A percentile compares a stretch with the other conserved stretches of the same genome.
Conservation (phyloP, 2,888 invertebrate species). For the Lomographa bimaculata region DNA sequence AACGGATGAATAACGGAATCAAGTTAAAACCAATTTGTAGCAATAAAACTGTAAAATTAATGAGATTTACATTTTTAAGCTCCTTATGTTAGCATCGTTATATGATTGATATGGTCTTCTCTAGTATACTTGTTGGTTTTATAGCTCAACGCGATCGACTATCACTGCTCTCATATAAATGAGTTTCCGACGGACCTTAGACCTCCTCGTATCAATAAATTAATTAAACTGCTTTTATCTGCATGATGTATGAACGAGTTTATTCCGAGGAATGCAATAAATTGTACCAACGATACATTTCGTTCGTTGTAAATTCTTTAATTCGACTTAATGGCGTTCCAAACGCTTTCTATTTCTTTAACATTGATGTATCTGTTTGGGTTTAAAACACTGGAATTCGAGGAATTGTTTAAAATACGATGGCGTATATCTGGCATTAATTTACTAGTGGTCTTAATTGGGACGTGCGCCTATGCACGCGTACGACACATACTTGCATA, state of each 20-base stretch:
- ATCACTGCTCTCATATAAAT: slow-evolving; percentile 40
- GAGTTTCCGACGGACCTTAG: slow-evolving; percentile 39
- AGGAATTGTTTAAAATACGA: slow-evolving; percentile 15
- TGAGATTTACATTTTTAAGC: too few relatives aligned
- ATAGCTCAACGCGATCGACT: slow-evolving; percentile 16
- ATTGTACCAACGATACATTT: slow-evolving; percentile 28
- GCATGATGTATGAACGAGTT: slow-evolving; percentile 26
- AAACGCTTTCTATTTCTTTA: slow-evolving; percentile 26
- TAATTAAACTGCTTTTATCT: slow-evolving; percentile 48
- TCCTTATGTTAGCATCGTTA: too few relatives aligned
- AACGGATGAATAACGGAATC: too few relatives aligned
- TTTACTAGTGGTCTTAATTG: slow-evolving; percentile 14
- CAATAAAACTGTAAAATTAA: too few relatives aligned
- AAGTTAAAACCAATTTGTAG: too few relatives aligned
- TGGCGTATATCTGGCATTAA: slow-evolving; percentile 15
- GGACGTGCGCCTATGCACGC: slow-evolving; percentile 8
- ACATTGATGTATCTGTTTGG: slow-evolving; percentile 12
- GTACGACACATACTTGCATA: not conserved
- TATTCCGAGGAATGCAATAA: slow-evolving; percentile 29
- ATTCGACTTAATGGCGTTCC: slow-evolving; percentile 29
- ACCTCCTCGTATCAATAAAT: slow-evolving; percentile 51
- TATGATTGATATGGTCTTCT: too few relatives aligned
- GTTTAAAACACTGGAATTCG: too few relatives aligned
- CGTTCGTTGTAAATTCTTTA: slow-evolving; percentile 30
- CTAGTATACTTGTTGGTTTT: too few relatives aligned